Evolutionary conservation across 1,140 invertebrate genomes (phyloP).

Genomic region (Cherax destructor): DNA sequence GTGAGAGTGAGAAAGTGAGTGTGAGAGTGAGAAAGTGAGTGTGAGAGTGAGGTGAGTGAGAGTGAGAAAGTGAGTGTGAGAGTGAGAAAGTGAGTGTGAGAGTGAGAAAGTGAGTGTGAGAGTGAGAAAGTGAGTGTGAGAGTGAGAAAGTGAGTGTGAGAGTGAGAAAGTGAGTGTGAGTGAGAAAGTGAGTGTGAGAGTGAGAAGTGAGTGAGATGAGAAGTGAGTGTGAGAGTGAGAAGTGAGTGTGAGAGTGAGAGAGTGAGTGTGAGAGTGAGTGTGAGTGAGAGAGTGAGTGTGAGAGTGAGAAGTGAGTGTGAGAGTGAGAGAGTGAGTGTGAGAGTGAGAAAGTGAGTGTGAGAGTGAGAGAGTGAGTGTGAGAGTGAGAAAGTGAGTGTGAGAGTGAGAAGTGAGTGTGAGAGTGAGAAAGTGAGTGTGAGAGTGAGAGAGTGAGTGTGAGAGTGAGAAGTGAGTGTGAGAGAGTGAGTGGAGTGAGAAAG

Average conservation of each 20-base stretch:
- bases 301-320: no score
- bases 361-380: background rate
- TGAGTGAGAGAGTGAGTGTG: background rate
- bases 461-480: no score
- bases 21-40: no score
- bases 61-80: background rate
- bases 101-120: no score
- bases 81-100: background rate
- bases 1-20: no score
- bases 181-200: background rate
- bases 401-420: background rate
- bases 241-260: background rate
- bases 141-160: no score
- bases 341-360: no score
- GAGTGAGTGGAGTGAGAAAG: background rate
- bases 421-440: background rate
- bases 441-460: background rate
- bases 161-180: no score
- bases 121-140: no score
- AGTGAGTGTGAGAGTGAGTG: background rate
- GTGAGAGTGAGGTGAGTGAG: background rate
- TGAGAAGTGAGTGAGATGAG: background rate
- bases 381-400: no score
- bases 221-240: background rate
- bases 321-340: background rate